Evolutionary conservation across 1,140 invertebrate genomes (phyloP).

Genomic region (Diachasma alloeum): DNA sequence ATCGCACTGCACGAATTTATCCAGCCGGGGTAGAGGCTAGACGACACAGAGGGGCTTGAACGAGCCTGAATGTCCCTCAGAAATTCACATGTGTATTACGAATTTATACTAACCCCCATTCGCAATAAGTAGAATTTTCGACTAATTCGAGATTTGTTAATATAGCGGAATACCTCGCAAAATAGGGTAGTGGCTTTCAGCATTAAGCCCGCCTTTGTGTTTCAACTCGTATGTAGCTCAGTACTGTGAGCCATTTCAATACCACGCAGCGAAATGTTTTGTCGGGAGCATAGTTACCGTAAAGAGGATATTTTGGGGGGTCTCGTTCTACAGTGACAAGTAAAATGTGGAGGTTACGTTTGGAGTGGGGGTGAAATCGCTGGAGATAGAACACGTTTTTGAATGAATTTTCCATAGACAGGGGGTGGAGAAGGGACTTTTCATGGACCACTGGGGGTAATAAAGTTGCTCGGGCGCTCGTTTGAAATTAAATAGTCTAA

Average conservation of each 20-base stretch:
- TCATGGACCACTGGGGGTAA: neutral
- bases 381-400: conserved; percentile 1
- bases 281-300: neutral
- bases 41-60: too few species aligned
- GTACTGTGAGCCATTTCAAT: neutral
- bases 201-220: neutral
- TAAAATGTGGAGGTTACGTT: neutral
- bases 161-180: neutral
- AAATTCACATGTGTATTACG: too few species aligned
- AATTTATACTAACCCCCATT: neutral
- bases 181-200: neutral
- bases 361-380: neutral
- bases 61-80: too few species aligned
- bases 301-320: neutral
- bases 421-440: neutral
- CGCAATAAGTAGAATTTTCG: neutral
- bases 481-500: neutral
- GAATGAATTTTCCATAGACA: conserved; percentile 3
- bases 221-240: neutral
- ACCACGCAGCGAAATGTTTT: neutral
- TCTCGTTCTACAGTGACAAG: neutral
- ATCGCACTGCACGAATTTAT: too few species aligned
- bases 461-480: neutral
- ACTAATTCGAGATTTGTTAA: neutral
- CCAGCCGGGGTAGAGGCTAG: too few species aligned